Conservation (phyloP, 64 coral and sea anemone species). For the Montipora sp. region DNA sequence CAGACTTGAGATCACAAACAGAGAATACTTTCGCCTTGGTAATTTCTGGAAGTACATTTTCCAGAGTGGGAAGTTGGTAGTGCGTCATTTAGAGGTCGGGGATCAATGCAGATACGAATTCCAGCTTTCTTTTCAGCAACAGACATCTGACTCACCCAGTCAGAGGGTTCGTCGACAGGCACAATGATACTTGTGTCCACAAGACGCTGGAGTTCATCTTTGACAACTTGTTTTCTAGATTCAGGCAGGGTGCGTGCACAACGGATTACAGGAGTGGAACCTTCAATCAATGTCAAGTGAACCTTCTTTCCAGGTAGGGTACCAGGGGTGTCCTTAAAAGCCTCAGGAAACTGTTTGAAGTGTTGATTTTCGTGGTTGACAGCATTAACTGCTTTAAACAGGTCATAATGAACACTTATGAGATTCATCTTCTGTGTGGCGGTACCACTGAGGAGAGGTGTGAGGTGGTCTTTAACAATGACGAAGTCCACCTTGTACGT, state of each 20-base stretch:
- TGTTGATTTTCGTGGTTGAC: background rate
- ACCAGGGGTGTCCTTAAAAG: conserved; percentile 45
- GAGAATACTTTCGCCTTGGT: no score
- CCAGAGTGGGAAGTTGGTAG: no score
- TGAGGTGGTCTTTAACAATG: no score
- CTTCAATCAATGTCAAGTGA: background rate
- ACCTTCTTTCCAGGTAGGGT: conserved; percentile 6
- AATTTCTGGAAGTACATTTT: background rate
- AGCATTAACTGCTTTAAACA: conserved; percentile 41
- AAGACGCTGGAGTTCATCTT: background rate
- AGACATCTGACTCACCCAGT: background rate
- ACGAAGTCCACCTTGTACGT: no score
- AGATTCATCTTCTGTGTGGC: conserved; percentile 72
- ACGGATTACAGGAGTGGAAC: background rate
- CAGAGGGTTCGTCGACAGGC: background rate
- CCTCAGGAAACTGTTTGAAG: background rate
- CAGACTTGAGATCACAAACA: no score
- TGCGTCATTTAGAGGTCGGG: no score
- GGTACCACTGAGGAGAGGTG: no score
- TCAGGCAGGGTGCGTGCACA: background rate
- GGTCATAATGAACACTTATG: conserved; percentile 72
- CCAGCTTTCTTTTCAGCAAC: background rate
- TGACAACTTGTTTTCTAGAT: conserved; percentile 5
- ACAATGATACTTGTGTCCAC: background rate
- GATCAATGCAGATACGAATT: no score